Conservation (phyloP, 2,113 vertebrate genomes). For the Onychostruthus taczanowskii region DNA sequence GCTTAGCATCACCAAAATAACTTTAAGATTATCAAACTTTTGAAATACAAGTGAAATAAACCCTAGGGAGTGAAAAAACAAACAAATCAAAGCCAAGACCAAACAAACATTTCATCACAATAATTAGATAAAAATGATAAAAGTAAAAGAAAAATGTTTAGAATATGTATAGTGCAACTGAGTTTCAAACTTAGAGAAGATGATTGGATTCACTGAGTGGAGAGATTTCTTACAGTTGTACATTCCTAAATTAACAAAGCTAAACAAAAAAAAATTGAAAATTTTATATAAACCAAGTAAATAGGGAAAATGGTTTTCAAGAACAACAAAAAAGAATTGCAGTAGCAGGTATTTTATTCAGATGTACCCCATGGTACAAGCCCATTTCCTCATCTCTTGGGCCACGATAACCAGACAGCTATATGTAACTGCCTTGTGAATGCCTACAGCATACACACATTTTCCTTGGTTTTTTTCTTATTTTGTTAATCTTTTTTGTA, state of each 20-base stretch:
- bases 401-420: not conserved
- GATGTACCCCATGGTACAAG: not conserved
- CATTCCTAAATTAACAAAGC: not conserved
- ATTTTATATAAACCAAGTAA: not conserved
- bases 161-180: not conserved
- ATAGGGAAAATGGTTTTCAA: not conserved
- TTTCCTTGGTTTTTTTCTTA: not conserved
- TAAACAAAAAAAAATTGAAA: not conserved
- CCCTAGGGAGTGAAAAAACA: not conserved
- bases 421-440: not conserved
- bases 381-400: not conserved
- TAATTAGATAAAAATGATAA: not conserved
- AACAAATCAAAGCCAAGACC: not conserved
- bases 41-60: not conserved
- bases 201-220: not conserved
- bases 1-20: not conserved
- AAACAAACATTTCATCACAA: not conserved
- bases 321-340: not conserved
- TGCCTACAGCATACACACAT: not conserved
- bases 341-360: not conserved
- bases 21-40: not conserved
- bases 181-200: not conserved
- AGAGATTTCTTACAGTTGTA: not conserved
- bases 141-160: not conserved
- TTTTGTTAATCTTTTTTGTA: not conserved